Evolutionary conservation across 2,797 vertebrate species (phyloP).

Genomic region (Cercopithecus petaurista): DNA sequence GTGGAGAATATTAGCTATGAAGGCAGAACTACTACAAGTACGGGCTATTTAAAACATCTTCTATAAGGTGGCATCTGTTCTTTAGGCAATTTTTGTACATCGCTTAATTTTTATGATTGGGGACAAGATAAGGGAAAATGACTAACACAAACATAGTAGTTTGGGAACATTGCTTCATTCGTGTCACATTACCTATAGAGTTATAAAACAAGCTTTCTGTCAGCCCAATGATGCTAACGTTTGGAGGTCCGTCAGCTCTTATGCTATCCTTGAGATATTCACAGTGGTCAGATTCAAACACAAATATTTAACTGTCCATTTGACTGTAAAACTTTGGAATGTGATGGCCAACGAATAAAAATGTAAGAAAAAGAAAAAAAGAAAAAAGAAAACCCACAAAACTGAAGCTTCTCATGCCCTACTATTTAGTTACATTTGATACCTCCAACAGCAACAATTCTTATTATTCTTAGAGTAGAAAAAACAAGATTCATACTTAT

Average conservation of each 20-base stretch:
- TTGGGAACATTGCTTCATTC: background rate
- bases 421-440: background rate
- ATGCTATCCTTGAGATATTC: background rate
- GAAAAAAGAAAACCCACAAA: too few relatives aligned
- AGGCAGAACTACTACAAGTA: background rate
- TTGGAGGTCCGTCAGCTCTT: background rate
- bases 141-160: background rate
- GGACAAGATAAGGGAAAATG: slow-evolving; percentile 43
- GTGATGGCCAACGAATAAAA: background rate
- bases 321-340: background rate
- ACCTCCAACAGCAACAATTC: background rate
- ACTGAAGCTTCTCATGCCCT: background rate
- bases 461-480: background rate
- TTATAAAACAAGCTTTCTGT: background rate
- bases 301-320: background rate
- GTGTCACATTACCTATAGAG: background rate
- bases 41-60: slow-evolving; percentile 27
- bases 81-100: slow-evolving; percentile 28
- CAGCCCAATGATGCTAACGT: background rate
- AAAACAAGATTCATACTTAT: background rate
- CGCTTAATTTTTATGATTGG: slow-evolving; percentile 50
- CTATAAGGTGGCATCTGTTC: slow-evolving; percentile 36
- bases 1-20: background rate
- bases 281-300: background rate
- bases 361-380: background rate